Conservation (phyloP, 2,888 invertebrate species). For the Tachystola acroxantha region DNA sequence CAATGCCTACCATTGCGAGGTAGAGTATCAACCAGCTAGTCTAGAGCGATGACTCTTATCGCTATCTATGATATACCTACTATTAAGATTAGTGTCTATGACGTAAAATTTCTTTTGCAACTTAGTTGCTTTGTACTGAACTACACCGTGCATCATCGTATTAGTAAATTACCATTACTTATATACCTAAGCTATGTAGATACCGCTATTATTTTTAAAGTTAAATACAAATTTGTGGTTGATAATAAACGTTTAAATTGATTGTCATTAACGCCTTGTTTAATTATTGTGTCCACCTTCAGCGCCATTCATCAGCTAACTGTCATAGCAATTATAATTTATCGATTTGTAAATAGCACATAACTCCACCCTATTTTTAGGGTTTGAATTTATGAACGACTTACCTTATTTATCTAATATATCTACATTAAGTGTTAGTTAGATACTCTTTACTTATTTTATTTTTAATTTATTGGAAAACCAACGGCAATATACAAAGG, state of each 20-base stretch:
- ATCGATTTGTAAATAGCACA: constrained; percentile 1
- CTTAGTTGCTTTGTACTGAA: constrained; percentile 53
- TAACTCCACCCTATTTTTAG: background rate
- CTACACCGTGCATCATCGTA: constrained; percentile 33
- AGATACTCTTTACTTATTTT: too few relatives aligned
- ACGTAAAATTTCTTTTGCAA: constrained; percentile 40
- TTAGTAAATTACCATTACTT: constrained; percentile 39
- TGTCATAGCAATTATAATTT: constrained; percentile 6
- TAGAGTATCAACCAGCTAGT: constrained; percentile 64
- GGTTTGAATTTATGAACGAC: too few relatives aligned
- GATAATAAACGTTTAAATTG: constrained; percentile 39
- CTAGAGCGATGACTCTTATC: constrained; percentile 51
- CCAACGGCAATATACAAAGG: too few relatives aligned
- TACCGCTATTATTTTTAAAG: constrained; percentile 38
- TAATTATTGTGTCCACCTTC: constrained; percentile 11
- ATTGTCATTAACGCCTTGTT: constrained; percentile 21
- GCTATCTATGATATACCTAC: constrained; percentile 32
- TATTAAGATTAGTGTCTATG: constrained; percentile 21
- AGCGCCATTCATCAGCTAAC: background rate
- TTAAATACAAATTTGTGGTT: constrained; percentile 26
- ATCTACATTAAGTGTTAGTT: too few relatives aligned
- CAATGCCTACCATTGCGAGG: constrained; percentile 54
- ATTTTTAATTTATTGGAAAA: too few relatives aligned
- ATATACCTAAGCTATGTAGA: constrained; percentile 52
- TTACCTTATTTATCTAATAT: too few relatives aligned